A percentile compares a stretch with the other conserved stretches of the same genome.
These are phyloP conservation scores for Emydocephalus ijimae DNA, from an alignment of 2,113 vertebrate genomes.

Conservation along the genomic window DNA sequence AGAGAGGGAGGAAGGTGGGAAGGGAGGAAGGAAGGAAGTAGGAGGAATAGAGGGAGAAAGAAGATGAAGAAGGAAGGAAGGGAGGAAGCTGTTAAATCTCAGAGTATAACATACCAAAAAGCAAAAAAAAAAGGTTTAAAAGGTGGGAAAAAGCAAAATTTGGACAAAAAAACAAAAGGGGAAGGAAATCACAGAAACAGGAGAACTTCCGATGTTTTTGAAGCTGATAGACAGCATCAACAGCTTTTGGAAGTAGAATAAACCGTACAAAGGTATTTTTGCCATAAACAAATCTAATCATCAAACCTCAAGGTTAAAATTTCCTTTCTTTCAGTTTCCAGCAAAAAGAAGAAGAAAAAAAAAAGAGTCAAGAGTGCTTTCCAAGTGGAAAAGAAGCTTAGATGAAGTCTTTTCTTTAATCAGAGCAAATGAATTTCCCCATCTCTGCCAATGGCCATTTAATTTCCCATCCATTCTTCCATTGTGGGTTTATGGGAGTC, in stretches of 20 bases:
- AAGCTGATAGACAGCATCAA: no score
- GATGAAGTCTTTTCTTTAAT: background rate
- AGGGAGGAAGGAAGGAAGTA: no score
- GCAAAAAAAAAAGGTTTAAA: background rate
- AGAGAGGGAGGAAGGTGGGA: fast-evolving
- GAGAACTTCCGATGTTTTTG: background rate
- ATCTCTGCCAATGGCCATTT: no score
- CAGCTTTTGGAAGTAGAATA: background rate
- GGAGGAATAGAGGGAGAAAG: no score
- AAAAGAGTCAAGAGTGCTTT: background rate
- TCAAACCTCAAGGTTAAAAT: background rate
- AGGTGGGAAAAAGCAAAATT: background rate
- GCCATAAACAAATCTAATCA: background rate
- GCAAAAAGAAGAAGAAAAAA: background rate
- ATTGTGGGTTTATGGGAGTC: background rate
- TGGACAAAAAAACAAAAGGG: background rate
- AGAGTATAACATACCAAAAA: background rate
- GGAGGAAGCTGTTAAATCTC: background rate
- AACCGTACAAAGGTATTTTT: background rate
- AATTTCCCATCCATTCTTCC: background rate
- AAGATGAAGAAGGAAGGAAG: no score
- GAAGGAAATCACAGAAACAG: background rate
- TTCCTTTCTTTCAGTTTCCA: background rate
- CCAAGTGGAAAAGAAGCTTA: background rate
- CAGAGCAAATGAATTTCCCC: background rate